Conservation (phyloP, 2,113 vertebrate species). For the human region GRCh38 chr14:101222001-101222500, state of each 20-base stretch:
- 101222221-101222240: background rate
- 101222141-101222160: fast-evolving
- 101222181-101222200: background rate
- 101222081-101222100: background rate
- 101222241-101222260: background rate
- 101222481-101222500: background rate
- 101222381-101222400: background rate
- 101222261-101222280: background rate
- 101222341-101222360: background rate
- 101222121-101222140: fast-evolving
- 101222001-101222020: no score
- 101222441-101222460: background rate
- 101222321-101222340: background rate
- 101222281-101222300: background rate
- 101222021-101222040: fast-evolving
- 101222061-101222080: background rate
- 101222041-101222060: no score
- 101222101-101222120: background rate
- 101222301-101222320: background rate
- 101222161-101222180: fast-evolving
- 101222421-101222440: background rate
- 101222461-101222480: fast-evolving
- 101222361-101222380: no score
- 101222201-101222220: background rate
- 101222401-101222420: background rate